Base-by-base conservation (phyloP, 2,797 vertebrate genomes). In the Danio tinwini region DNA sequence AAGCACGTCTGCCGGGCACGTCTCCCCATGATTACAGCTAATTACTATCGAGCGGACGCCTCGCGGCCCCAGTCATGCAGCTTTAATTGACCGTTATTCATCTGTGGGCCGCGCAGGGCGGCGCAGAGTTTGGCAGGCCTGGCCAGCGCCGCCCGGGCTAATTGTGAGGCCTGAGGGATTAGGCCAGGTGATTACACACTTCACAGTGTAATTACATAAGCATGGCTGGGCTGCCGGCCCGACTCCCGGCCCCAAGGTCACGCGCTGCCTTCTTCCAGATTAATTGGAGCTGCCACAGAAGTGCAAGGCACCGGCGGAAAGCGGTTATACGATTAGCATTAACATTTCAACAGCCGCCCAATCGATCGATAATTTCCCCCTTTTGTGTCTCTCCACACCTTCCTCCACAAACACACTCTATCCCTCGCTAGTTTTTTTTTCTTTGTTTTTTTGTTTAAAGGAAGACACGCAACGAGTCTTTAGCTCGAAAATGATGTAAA, bases 181-280 rank as follows among this genome's bases (percentile, higher is more conserved):
- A 96, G 93, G 95, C 95, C 96, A 96, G 96, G 95, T 97, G 96
- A 97, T 97, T 97, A 97, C 96, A 96, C 96, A 96, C 95, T 96
- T 96, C 95, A 95, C 92, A 95, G 92, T 96, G 96, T 97, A 97
- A 97, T 97, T 97, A 97, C 96, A 97, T 97, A 94, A 97, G 96
- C 95, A 94, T 93, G 93, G 94, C 95, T 95, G 93, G 94, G 95
- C 93, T 92, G 94, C 92, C 92, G 94, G 94, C 94, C 93, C 92
- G 89, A 94, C 95, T 92, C 90, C 44, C 86, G 92, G 94, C 89
- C 93, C 93, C 88, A 93, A 96, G 96, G 96, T 97, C 96, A 96
- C 87, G 94, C 90, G 93, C 94, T 90, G 90, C 93, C 93, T 95
- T 95, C 94, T 94, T 94, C 94, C 94, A 97, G 96, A 97, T 97